Base-by-base conservation (phyloP, 2,797 vertebrate genomes). In the Cryptoprocta ferox region DNA sequence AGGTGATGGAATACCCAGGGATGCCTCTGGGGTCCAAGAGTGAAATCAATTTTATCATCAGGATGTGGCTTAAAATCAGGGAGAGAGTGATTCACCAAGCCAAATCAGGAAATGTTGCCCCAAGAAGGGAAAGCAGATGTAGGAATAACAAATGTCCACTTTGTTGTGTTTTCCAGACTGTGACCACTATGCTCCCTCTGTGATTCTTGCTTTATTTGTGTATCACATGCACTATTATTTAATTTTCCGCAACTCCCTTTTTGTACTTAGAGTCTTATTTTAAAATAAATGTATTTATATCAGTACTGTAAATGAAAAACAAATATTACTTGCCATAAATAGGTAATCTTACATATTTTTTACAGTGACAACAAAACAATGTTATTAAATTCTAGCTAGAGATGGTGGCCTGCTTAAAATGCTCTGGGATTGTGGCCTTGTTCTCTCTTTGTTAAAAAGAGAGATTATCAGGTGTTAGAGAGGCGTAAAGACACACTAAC, bases 391-490 rank as follows among this genome's bases (percentile, higher is more conserved):
- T 95, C 73, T 8, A 75, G 48, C 37, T 39, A 79, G 92, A 94
- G 63, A 76, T 18, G 12, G 61, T 37, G 81, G 78, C 92, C 96
- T 94, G 90, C 96, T 95, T 90, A 95, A 96, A 96, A 97, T 37
- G 92, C n/a, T 89, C 42, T 9, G 32, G 93, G 91, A 96, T 63
- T 45, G 81, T 76, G 81, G 95, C 96, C 95, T 95, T 97, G 95
- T 97, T 97, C 98, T 96, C 68, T 95, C 93, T 97, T 97, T 97
- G 97, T 97, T 98, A 97, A 97, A 96, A 97, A 98, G 96, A 96
- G 92, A 98, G 97, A 98, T 98, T 98, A 98, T 97, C 98, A 97
- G 97, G 96, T 95, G 94, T 98, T 97, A 91, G 78, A 98, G 95
- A 98, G 94, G 97, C 97, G 94, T 97, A 97, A 98, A 97, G 97